Conservation (phyloP, 2,113 vertebrate species). For the Sinocyclocheilus maitianheensis region DNA sequence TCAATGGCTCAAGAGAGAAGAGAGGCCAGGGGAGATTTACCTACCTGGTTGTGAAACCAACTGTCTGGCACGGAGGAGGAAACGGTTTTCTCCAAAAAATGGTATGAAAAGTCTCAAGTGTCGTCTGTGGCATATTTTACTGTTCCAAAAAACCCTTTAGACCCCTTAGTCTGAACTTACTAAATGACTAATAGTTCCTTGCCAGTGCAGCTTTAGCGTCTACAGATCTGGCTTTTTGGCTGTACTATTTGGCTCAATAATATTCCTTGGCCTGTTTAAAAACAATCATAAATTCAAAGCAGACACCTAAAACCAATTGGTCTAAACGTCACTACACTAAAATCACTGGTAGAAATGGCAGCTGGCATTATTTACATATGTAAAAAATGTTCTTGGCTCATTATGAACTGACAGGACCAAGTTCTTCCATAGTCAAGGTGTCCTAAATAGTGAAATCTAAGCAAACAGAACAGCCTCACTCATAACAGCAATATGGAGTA, state of each 20-base stretch:
- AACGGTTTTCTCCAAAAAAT: constrained; percentile 1
- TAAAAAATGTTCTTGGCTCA: background rate
- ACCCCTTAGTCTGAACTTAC: background rate
- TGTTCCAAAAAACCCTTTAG: constrained; percentile 25
- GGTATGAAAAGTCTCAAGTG: constrained; percentile 1
- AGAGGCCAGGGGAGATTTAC: background rate
- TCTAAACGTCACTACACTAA: constrained; percentile 2
- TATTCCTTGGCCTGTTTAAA: constrained; percentile 14
- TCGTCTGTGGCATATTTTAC: constrained; percentile 29
- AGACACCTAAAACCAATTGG: constrained; percentile 23
- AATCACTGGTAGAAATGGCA: constrained; percentile 28
- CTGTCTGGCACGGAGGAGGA: background rate
- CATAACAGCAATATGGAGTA: constrained; percentile 6
- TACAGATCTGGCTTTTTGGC: constrained; percentile 14
- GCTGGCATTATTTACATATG: constrained; percentile 24
- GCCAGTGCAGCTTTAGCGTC: background rate
- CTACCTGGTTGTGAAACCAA: constrained; percentile 23
- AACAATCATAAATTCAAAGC: constrained; percentile 21
- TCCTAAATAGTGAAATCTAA: background rate
- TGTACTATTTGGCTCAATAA: constrained; percentile 3
- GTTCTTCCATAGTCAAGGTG: background rate
- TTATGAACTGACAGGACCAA: constrained; percentile 1
- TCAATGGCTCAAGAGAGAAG: constrained; percentile 8
- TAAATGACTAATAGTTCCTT: constrained; percentile 8
- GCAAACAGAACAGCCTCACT: background rate